Evolutionary conservation across 2,113 vertebrate species (phyloP), one percentile per base, ranked within the genome.

Genomic region (Salvelinus alpinus): DNA sequence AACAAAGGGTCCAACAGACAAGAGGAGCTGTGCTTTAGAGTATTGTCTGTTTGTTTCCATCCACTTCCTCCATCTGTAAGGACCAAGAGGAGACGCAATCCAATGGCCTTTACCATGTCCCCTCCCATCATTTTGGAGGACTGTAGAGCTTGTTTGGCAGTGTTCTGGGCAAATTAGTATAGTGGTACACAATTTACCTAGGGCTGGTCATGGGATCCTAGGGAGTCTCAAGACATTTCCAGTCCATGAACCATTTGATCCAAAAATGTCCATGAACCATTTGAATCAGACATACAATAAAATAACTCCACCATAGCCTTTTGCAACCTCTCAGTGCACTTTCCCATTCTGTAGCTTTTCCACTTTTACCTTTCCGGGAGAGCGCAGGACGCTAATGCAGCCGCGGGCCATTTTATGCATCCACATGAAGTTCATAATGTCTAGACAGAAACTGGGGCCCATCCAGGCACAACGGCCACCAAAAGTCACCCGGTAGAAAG

Each of bases 361-460:
- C 25, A 29, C 29, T 27, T 69, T 22, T 29, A 20, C 68, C 38
- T 14, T 18, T 14, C 73, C 92, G 90, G 3, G 92, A 87, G 62
- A 92, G 84, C 86, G 80, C 79, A 97, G 87, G 64, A 96, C 93
- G 83, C 93, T 95, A 80, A 93, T 86, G 88, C 95, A 96, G 73
- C 96, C 96, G 79, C 88, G 94, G 67, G 93, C 88, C 71, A 97
- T 97, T 86, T 92, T 95, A 83, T 93, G 84, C 96, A 97, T 97
- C 96, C 96, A 97, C 91, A 95, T 95, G 76, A 95, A 64, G 65
- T 97, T 97, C 95, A 97, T 94, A 69, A 95, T 67, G 85, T 97
- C 96, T 87, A 97, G 85, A 72, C 93, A 80, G 79, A 91, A 2
- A 60, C 95, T 95, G 59, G 91, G 88, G 76, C 81, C 64, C 24